phyloP scores from a whole-genome alignment of 2,113 vertebrate species.

The Ophthalmolycus amberensis region DNA sequence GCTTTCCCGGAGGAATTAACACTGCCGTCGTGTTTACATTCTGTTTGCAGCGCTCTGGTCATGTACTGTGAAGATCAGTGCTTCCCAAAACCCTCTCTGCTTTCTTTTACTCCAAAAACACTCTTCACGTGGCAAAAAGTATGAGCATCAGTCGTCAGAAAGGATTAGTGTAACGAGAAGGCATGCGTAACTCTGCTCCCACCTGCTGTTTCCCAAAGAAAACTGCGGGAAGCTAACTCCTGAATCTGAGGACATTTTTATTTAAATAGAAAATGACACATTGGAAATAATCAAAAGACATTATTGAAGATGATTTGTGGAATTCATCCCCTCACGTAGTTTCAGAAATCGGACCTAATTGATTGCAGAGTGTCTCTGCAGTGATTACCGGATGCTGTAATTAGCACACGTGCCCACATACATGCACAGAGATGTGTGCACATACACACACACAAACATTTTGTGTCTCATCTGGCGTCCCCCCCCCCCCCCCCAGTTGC shows the following conservation, averaged over 20 bases:
- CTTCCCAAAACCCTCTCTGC: not conserved
- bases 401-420: slow-evolving; percentile 54
- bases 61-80: not conserved
- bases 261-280: not conserved
- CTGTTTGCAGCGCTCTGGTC: not conserved
- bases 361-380: slow-evolving; percentile 63
- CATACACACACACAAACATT: slow-evolving; percentile 17
- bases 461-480: slow-evolving; percentile 20
- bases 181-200: slow-evolving; percentile 56
- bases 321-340: not conserved
- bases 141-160: not conserved
- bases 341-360: slow-evolving; percentile 50
- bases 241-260: not conserved
- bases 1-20: slow-evolving; percentile 24
- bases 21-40: slow-evolving; percentile 15
- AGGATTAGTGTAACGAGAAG: not conserved
- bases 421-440: slow-evolving; percentile 20
- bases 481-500: slow-evolving; percentile 33
- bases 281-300: slow-evolving; percentile 9
- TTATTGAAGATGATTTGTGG: slow-evolving; percentile 6
- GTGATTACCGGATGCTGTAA: slow-evolving; percentile 77
- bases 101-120: not conserved
- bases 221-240: slow-evolving; percentile 30
- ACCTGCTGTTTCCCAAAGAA: slow-evolving; percentile 62
- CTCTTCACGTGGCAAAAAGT: not conserved